A percentile compares a stretch with the other conserved stretches of the same genome.
These are phyloP conservation scores for Megastigmus dorsalis DNA, from an alignment of 2,888 invertebrate species.

Conservation along the genomic window DNA sequence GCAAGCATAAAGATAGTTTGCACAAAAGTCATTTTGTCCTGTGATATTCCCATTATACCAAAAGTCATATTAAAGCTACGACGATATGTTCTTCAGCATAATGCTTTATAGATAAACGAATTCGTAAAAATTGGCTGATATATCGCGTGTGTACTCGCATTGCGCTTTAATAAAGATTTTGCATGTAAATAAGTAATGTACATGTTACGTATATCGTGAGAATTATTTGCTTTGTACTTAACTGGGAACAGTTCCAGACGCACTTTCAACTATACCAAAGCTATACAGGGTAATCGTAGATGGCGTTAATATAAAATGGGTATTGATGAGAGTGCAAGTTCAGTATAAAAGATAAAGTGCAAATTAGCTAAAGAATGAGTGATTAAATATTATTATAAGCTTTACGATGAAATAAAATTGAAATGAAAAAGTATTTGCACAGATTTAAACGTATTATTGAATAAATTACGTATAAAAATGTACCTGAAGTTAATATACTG, in stretches of 20 bases:
- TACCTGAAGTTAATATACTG: too few species aligned
- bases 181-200: background rate
- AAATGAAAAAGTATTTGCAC: too few species aligned
- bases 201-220: background rate
- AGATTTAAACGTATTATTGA: too few species aligned
- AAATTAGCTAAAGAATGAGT: conserved; percentile 1
- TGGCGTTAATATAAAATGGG: background rate
- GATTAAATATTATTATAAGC: too few species aligned
- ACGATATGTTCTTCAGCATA: background rate
- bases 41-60: background rate
- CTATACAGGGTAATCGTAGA: conserved; percentile 25
- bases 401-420: too few species aligned
- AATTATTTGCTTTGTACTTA: background rate
- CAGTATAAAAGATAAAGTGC: background rate
- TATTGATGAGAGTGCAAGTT: background rate
- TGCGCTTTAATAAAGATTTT: background rate
- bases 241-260: background rate
- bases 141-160: background rate
- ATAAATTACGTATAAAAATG: too few species aligned
- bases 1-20: background rate
- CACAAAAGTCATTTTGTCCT: background rate
- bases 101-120: background rate
- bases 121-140: background rate
- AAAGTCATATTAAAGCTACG: too few species aligned
- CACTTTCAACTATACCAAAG: background rate